Base-by-base conservation (phyloP, 2,113 vertebrate species). In the Tetrax tetrax region DNA sequence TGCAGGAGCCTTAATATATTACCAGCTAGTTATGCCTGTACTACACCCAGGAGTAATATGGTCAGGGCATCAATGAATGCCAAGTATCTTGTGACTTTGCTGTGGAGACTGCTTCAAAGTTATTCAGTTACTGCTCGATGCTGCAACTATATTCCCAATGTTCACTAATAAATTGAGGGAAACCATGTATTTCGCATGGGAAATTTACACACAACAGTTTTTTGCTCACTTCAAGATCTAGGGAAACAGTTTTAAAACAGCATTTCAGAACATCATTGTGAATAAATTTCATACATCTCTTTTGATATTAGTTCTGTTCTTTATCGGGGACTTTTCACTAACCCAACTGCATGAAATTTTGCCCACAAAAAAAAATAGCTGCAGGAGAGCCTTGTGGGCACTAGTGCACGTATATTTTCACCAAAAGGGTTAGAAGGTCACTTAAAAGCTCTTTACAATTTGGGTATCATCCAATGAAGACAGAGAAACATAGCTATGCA, bases 371-470 rank as follows among this genome's bases (percentile, higher is more conserved):
- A 86, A 84, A 80, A 78, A 68, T 90, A 65, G 7, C 60, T 89
- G 53, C 77, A 89, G 77, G 69, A 95, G 45, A 92, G 57, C 57
- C 91, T 94, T 65, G 69, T 94, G 81, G 72, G 66, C 19, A 14
- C 93, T 91, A 1, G 20, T 89, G 69, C 94, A 94, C 56, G 54
- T 84, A 64, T 89, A 92, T 96, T 93, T 96, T 87, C 94, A 79
- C 92, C 92, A 82, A 81, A 93, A 95, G 59, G 92, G 72, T 89
- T 89, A 87, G 65, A 68, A 94, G 90, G 94, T 94, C 89, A 95
- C 57, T 22, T 0, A 1, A 96, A 93, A 95, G 90, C 83, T 93
- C 94, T 95, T 92, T 95, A 88, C 80, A 87, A 56, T 50, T 82
- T 2, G 53, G 23, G 65, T 95, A 86, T 95, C 94, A 95, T 95